Evolutionary conservation across 2,113 vertebrate species (phyloP), one percentile per base, ranked within the genome.

Genomic region (Microcebus tavaratra): DNA sequence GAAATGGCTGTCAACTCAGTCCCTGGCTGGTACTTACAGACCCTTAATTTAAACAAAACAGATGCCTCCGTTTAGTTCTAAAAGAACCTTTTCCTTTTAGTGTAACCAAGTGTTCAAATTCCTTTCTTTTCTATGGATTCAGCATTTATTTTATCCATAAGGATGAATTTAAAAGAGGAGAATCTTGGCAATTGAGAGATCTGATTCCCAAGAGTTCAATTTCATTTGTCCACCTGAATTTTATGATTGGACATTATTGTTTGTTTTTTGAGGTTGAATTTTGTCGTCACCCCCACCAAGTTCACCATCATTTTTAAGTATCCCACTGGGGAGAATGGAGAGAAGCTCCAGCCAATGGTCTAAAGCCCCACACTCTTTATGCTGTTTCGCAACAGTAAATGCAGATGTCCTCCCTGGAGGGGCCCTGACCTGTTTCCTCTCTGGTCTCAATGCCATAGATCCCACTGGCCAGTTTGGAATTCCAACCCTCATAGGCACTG

Each of bases 361-460:
- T 50, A 39, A 29, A 83, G 39, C 31, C 53, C 75, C 55, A 20
- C 11, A 48, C 18, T 50, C n/a, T 31, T 8, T 36, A 8, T 68
- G 76, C n/a, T 88, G 34, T 31, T 87, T 85, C 42, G 78, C 97
- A 99, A 96, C 96, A 99, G 59, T 97, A 93, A 97, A 99, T 98
- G 72, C 25, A 39, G 90, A 98, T 98, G 94, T 98, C 98, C 25
- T 98, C 98, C 78, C 97, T 93, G 80, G 72, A 67, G 68, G 50
- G 90, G 0, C 85, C 63, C 95, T 97, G 98, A 48, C 98, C 94
- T 1, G 70, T 25, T 92, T 98, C 98, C 96, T 98, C 97, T 98
- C 98, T 98, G 57, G 98, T 98, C 97, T 98, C 93, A 39, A 97
- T 96, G 78, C 98, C 98, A 4, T 98, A 98, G 97, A 99, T 98